A percentile compares a stretch with the other conserved stretches of the same genome.
phyloP scores from a whole-genome alignment of 2,797 vertebrate genomes.

The Pantherophis alleghaniensis region DNA sequence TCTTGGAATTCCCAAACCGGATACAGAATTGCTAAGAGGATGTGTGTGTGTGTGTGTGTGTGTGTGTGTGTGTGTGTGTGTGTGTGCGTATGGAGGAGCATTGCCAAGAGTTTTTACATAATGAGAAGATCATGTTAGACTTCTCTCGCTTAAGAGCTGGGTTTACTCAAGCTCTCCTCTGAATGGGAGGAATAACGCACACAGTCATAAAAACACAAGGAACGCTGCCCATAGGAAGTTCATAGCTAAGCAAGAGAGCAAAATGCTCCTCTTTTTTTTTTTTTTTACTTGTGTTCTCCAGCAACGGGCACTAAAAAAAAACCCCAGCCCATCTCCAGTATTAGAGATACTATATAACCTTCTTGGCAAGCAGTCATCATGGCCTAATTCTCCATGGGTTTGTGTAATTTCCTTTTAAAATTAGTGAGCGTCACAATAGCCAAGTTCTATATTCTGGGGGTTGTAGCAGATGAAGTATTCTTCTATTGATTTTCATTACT shows the following conservation, averaged over 20 bases:
- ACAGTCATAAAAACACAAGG: not conserved
- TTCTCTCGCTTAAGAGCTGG: not conserved
- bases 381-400: not conserved
- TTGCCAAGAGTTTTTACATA: constrained; percentile 57
- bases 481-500: not conserved
- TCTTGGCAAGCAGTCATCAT: not conserved
- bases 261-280: not conserved
- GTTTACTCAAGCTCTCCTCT: not conserved
- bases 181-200: not conserved
- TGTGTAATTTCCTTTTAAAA: not conserved
- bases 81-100: not conserved
- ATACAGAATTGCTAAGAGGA: constrained; percentile 75
- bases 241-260: not conserved
- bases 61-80: too few relatives aligned
- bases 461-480: not conserved
- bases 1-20: constrained; percentile 81
- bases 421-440: not conserved
- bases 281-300: not conserved
- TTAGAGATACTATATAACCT: not conserved
- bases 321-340: not conserved
- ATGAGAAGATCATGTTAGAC: constrained; percentile 24
- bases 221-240: not conserved
- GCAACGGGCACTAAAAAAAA: not conserved
- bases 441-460: not conserved
- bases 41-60: constrained; percentile 21